These are phyloP conservation scores for Sciurus carolinensis DNA, from an alignment of 2,797 vertebrate species.

Conservation along the genomic window DNA sequence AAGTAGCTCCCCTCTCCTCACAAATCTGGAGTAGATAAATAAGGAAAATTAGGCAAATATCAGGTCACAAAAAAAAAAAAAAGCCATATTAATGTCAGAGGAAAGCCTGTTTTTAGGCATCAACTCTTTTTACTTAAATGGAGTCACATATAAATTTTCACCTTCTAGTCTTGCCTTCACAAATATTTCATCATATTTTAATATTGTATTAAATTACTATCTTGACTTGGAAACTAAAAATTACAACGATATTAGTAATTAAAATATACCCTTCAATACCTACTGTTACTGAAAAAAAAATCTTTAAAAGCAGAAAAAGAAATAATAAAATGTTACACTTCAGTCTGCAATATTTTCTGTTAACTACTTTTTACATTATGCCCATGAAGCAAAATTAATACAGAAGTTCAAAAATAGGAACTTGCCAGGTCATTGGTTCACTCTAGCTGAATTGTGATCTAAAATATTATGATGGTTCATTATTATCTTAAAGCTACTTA, in stretches of 20 bases:
- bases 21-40: constrained; percentile 28
- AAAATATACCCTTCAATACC: neutral
- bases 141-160: neutral
- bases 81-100: constrained; percentile 4
- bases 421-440: constrained; percentile 3
- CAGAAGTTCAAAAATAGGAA: constrained; percentile 44
- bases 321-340: neutral
- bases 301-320: neutral
- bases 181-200: constrained; percentile 46
- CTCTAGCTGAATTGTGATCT: neutral
- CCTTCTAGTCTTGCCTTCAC: neutral
- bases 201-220: neutral
- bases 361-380: constrained; percentile 28
- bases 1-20: neutral
- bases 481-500: constrained; percentile 36
- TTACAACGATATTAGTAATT: constrained; percentile 17
- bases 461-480: constrained; percentile 25
- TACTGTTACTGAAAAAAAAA: neutral
- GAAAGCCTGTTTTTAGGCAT: neutral
- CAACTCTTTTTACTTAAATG: neutral
- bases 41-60: constrained; percentile 43
- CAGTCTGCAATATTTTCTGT: constrained; percentile 26
- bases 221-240: constrained; percentile 61
- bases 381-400: constrained; percentile 60
- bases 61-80: neutral